phyloP scores from a whole-genome alignment of 2,888 invertebrate genomes.

The Crioceris asparagi region DNA sequence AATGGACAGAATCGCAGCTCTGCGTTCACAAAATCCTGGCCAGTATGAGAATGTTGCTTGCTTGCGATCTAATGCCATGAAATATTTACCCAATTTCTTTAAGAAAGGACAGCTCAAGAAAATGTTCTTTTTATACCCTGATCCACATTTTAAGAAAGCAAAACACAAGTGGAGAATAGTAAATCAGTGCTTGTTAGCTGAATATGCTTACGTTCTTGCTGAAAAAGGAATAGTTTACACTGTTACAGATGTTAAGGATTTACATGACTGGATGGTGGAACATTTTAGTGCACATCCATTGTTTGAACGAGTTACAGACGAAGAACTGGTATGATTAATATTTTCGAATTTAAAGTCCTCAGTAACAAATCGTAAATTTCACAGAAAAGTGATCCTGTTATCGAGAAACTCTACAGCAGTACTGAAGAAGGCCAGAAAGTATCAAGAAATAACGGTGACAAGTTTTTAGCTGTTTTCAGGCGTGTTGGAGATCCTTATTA shows the following conservation, averaged over 20 bases:
- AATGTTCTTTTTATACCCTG: conserved; percentile 98
- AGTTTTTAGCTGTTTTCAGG: conserved; percentile 83
- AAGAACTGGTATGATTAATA: conserved; percentile 57
- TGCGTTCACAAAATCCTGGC: conserved; percentile 63
- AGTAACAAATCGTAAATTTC: conserved; percentile 26
- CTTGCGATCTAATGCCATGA: conserved; percentile 96
- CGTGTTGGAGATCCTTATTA: conserved; percentile 46
- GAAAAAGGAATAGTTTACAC: conserved; percentile 86
- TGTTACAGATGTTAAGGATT: conserved; percentile 93
- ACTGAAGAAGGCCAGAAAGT: conserved; percentile 99
- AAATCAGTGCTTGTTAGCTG: conserved; percentile 82
- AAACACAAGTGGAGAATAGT: conserved; percentile 99
- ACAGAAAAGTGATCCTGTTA: conserved; percentile 70
- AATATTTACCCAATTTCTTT: conserved; percentile 97
- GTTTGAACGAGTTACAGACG: conserved; percentile 62
- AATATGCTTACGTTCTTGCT: conserved; percentile 90
- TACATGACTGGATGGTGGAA: conserved; percentile 93
- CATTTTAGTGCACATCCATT: conserved; percentile 87
- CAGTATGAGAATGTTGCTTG: conserved; percentile 90
- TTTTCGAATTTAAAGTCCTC: background rate
- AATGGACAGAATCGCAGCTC: conserved; percentile 82
- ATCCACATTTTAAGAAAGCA: conserved; percentile 97
- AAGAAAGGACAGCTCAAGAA: conserved; percentile 87
- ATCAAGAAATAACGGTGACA: conserved; percentile 85
- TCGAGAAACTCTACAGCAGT: conserved; percentile 81